Conservation (phyloP, 2,113 vertebrate species). For the Xenopus laevis region DNA sequence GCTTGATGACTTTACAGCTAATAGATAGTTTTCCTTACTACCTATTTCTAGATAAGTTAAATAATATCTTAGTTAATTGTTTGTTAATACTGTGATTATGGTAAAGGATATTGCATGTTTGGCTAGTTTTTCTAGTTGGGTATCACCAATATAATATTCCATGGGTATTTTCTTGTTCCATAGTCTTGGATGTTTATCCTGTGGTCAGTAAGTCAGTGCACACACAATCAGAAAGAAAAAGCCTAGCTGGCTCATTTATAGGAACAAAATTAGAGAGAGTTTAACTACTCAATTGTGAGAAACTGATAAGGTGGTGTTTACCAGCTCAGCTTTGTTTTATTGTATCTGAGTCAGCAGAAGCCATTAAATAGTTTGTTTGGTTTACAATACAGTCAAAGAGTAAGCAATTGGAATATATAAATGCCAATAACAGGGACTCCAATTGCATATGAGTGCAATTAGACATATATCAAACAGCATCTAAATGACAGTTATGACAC, state of each 20-base stretch:
- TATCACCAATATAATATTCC: conserved; percentile 30
- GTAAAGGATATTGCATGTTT: conserved; percentile 9
- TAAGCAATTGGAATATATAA: conserved; percentile 15
- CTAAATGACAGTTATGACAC: conserved; percentile 26
- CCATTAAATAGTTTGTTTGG: fast-evolving
- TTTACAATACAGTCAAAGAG: not conserved
- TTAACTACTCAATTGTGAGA: conserved; percentile 18
- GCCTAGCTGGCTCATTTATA: conserved; percentile 25
- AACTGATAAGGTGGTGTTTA: conserved; percentile 7
- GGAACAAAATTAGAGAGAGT: conserved; percentile 1
- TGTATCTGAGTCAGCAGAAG: not conserved
- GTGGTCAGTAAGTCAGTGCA: not conserved
- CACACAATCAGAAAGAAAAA: conserved; percentile 11
- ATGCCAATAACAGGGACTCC: conserved; percentile 28
- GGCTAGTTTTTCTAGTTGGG: conserved; percentile 38
- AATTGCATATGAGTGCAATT: conserved; percentile 26
- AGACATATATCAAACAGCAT: conserved; percentile 37
- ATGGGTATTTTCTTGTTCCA: conserved; percentile 44
- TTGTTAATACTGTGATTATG: too few relatives aligned
- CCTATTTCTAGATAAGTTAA: too few relatives aligned
- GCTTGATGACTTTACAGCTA: too few relatives aligned
- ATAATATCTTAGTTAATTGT: too few relatives aligned
- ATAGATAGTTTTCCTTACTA: too few relatives aligned
- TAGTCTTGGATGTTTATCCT: conserved; percentile 27
- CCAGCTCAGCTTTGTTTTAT: not conserved